Evolutionary conservation across 2,888 invertebrate species (phyloP), one percentile per base, ranked within the genome.

Genomic region (Mythimna lalbum): DNA sequence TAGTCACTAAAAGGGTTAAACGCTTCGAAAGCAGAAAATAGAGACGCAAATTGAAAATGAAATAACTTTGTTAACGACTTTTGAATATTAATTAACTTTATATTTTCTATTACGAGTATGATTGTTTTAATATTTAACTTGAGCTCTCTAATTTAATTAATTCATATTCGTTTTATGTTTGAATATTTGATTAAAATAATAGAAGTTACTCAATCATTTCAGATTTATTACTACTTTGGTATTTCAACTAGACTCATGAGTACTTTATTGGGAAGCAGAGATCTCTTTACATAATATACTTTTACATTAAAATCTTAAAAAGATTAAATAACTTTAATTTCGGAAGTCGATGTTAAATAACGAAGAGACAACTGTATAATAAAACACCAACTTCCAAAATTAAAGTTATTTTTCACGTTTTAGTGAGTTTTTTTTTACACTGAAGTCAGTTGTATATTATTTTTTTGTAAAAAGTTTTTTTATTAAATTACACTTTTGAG

Each of bases 1-100:
- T 85, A 88, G 83, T 89, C 84, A 86, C 84, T 86, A 81, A 87
- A 86, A 87, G 88, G 90, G 88, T 86, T 87, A 78, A 87, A 85
- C 73, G 81, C 73, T 85, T 84, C 80, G 73, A 74, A 78, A 72
- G 74, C 69, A 69, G 73, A 75, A 82, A 87, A 88, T 85, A 87
- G 82, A 86, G 78, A 79, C 76, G 69, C 82, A 81, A 86, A 89
- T 87, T 86, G 87, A 86, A 88, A 88, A 86, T 85, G 79, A 83
- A 85, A 86, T 87, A 87, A 86, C 82, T 85, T 84, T 80, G 84
- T 84, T 84, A 85, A 81, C 83, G 80, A 86, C 78, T 88, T 88
- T 82, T 81, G 83, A 87, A 89, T 87, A 85, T 86, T 86, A 87
- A 89, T 86, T 83, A 87, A 84, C 70, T 78, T 82, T 76, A 65